phyloP scores from a whole-genome alignment of 1,140 invertebrate genomes.

The Grapholita molesta region DNA sequence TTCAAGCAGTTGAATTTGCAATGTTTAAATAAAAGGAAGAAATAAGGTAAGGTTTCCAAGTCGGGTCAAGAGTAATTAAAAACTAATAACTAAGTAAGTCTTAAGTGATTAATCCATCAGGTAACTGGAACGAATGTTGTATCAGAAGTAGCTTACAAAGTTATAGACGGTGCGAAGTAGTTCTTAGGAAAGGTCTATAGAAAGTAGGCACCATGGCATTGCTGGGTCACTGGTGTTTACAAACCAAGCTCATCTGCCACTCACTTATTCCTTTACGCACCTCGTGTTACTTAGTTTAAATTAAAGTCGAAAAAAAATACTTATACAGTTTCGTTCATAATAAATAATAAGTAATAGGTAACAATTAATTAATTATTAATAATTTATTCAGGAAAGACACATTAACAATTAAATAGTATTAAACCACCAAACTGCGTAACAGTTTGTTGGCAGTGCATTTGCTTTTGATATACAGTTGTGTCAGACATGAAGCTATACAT shows the following conservation, averaged over 20 bases:
- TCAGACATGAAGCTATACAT: too few species aligned
- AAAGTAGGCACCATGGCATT: not conserved
- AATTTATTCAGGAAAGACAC: too few species aligned
- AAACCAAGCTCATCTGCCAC: not conserved
- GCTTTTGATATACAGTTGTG: too few species aligned
- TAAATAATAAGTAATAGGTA: too few species aligned
- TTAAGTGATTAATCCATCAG: conserved; percentile 10
- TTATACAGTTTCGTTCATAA: too few species aligned
- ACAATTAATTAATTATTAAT: too few species aligned
- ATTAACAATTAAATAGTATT: too few species aligned
- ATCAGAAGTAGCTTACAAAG: conserved; percentile 1
- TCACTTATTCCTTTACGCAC: not conserved
- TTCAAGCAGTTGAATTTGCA: not conserved
- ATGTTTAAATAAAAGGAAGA: not conserved
- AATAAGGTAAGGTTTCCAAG: not conserved
- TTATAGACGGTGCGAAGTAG: not conserved
- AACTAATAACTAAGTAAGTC: not conserved
- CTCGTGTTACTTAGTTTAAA: not conserved
- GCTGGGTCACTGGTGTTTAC: not conserved
- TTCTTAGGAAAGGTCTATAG: not conserved
- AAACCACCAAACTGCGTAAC: too few species aligned
- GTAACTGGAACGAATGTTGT: conserved; percentile 4
- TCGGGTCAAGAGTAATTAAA: not conserved
- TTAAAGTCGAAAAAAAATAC: not conserved
- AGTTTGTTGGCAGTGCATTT: too few species aligned